A percentile compares a stretch with the other conserved stretches of the same genome.
These are phyloP conservation scores for Arge pagana DNA, from an alignment of 2,888 invertebrate species.

Conservation along the genomic window DNA sequence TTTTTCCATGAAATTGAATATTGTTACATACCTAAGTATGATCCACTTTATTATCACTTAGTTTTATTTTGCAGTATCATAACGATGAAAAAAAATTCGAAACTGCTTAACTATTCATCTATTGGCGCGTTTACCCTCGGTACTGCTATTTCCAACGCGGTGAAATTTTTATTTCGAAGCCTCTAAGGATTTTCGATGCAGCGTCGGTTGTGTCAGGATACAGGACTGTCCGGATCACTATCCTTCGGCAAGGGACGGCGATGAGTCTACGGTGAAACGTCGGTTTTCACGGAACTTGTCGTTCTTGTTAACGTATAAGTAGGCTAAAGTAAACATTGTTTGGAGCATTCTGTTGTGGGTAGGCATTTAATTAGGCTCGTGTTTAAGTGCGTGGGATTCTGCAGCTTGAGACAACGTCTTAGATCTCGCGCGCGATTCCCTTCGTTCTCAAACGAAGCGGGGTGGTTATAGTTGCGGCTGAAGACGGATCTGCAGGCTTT, in stretches of 20 bases:
- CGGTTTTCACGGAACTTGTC: constrained; percentile 18
- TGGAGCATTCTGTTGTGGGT: constrained; percentile 31
- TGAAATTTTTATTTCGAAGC: constrained; percentile 11
- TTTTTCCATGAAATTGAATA: too few species aligned
- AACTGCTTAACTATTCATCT: too few species aligned
- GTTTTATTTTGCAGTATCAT: too few species aligned
- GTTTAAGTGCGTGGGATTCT: constrained; percentile 34
- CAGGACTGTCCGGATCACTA: too few species aligned
- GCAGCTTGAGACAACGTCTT: constrained; percentile 38
- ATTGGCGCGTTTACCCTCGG: too few species aligned
- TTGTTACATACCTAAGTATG: too few species aligned
- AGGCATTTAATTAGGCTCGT: constrained; percentile 40
- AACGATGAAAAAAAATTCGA: too few species aligned
- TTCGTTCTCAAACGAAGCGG: constrained; percentile 15
- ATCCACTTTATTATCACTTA: too few species aligned
- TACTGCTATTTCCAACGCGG: too few species aligned
- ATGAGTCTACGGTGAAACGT: too few species aligned
- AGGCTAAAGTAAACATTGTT: constrained; percentile 24
- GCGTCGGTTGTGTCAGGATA: too few species aligned
- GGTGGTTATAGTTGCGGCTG: constrained; percentile 15
- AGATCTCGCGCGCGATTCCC: constrained; percentile 21
- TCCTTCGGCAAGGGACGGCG: constrained; percentile 12
- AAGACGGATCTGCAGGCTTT: constrained; percentile 24
- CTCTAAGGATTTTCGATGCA: too few species aligned
- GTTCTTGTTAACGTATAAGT: constrained; percentile 24